A percentile compares a stretch with the other conserved stretches of the same genome.
phyloP scores from a whole-genome alignment of 2,113 vertebrate species.

The Labrus mixtus region DNA sequence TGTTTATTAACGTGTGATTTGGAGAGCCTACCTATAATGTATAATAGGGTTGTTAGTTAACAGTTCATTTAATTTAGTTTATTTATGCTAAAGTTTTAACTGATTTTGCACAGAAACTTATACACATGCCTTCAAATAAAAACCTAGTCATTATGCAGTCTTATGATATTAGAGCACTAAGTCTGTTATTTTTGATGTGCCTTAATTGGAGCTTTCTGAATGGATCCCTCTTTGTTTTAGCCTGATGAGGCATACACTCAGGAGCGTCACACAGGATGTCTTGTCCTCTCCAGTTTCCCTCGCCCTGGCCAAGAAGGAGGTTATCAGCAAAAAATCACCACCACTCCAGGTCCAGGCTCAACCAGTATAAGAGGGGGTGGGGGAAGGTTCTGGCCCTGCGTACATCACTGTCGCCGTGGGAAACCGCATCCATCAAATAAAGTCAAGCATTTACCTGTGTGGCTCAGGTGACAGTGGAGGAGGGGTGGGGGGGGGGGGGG shows the following conservation, averaged over 20 bases:
- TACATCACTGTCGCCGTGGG: slow-evolving; percentile 79
- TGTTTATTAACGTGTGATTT: slow-evolving; percentile 54
- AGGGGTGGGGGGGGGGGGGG: slow-evolving; percentile 64
- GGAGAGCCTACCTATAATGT: background rate
- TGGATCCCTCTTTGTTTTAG: slow-evolving; percentile 64
- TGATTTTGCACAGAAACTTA: background rate
- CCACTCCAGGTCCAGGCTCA: slow-evolving; percentile 58
- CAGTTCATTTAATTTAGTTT: background rate
- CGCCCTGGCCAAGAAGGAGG: slow-evolving; percentile 44
- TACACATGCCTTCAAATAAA: too few species aligned
- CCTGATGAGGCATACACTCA: slow-evolving; percentile 62
- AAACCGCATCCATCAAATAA: slow-evolving; percentile 85
- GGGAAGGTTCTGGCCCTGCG: slow-evolving; percentile 42
- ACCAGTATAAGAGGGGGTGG: slow-evolving; percentile 48
- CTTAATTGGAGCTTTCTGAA: slow-evolving; percentile 24
- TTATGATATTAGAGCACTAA: background rate
- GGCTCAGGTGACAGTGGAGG: slow-evolving; percentile 85
- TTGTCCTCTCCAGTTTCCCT: slow-evolving; percentile 69
- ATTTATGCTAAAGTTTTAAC: background rate
- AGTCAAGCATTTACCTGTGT: slow-evolving; percentile 84
- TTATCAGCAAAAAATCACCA: slow-evolving; percentile 77
- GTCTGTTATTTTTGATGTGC: slow-evolving; percentile 30
- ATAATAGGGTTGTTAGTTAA: background rate
- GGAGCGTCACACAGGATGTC: slow-evolving; percentile 73
- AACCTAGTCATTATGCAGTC: background rate